Percentiles rank a stretch among this genome's conserved stretches.
phyloP scores from a whole-genome alignment of 2,888 invertebrate genomes.

The Ischnura elegans region DNA sequence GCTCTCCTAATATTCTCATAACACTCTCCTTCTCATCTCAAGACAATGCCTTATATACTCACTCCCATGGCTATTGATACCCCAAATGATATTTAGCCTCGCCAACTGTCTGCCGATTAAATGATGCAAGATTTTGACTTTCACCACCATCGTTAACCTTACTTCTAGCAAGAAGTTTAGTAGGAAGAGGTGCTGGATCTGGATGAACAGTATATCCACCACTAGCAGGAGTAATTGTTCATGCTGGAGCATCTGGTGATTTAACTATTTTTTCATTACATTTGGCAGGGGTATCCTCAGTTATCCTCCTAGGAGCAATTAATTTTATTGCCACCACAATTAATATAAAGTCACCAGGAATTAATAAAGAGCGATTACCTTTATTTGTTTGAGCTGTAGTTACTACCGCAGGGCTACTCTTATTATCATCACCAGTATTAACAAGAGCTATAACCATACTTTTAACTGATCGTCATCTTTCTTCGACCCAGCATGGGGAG shows the following conservation, averaged over 20 bases:
- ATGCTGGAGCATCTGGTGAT: conserved; percentile 85
- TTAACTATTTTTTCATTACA: conserved; percentile 88
- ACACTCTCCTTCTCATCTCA: neutral
- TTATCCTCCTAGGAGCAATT: conserved; percentile 88
- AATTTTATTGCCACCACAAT: conserved; percentile 89
- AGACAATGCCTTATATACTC: no score
- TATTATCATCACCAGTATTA: conserved; percentile 76
- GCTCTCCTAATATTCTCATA: neutral
- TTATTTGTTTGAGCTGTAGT: no score
- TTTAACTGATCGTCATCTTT: no score
- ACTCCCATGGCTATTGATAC: no score
- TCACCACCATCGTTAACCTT: no score
- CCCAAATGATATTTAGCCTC: no score
- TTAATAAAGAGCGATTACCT: conserved; percentile 84
- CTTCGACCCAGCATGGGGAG: no score
- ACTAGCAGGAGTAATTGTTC: conserved; percentile 82
- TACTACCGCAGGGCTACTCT: conserved; percentile 83
- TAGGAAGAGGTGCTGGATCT: conserved; percentile 86
- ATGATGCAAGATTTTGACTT: neutral
- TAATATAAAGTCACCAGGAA: conserved; percentile 83
- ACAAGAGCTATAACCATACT: no score
- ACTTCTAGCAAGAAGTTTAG: no score
- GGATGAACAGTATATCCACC: conserved; percentile 90
- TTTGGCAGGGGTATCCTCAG: conserved; percentile 86
- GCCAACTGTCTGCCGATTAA: neutral